Evolutionary conservation across 2,888 invertebrate species (phyloP), one percentile per base, ranked within the genome.

Genomic region (Oligia latruncula): DNA sequence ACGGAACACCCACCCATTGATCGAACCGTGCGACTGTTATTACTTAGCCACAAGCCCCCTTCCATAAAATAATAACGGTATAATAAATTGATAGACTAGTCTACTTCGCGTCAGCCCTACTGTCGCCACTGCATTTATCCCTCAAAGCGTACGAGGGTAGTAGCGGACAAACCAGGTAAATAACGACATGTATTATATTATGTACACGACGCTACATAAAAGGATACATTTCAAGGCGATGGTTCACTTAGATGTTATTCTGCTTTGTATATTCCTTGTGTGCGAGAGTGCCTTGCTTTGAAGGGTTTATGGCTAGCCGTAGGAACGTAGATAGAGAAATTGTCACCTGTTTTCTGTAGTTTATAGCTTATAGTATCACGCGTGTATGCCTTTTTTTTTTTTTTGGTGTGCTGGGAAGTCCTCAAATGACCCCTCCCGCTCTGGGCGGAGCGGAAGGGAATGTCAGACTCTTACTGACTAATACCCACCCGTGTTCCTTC

Each of bases 101-200:
- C n/a, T 3, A 58, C 11, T 6, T 4, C n/a, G 49, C 2, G 71
- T 3, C 84, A 88, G 17, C 88, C 88, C 87, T 88, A 43, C 4
- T 0, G 0, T 4, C 52, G 3, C 65, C 52, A 58, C 65, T 85
- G 87, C 88, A 88, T 88, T 88, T 88, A 88, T 85, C 88, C 88
- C 78, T 77, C 83, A 88, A 85, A 88, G 88, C 85, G 80, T 83
- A 77, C 78, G 83, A 85, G 87, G 85, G 81, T 80, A 80, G 82
- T 66, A 65, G 80, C 78, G 82, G 82, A 83, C 81, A 78, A 80
- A 83, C 86, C 74, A 83, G 77, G 85, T 81, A 81, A 87, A 82
- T 86, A 86, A 86, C 74, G 43, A 64, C 67, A 74, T 82, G 74
- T 86, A 83, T 80, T 80, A 80, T 77, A 86, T 77, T 52, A 77